Base-by-base conservation (phyloP, 2,888 invertebrate genomes). In the Oeneis ivallda region DNA sequence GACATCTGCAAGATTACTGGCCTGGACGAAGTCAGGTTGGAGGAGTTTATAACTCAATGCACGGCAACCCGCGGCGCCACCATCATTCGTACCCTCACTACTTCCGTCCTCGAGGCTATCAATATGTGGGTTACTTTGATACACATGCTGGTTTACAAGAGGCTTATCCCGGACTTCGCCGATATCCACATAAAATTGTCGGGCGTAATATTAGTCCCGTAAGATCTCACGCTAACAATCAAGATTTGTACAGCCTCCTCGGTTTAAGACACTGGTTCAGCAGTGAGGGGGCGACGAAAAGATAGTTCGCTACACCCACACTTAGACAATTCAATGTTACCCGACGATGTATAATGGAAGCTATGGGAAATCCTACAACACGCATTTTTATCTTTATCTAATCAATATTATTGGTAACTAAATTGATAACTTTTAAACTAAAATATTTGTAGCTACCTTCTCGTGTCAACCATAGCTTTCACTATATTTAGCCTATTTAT, bases 261-360 rank as follows among this genome's bases (percentile, higher is more conserved):
- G 92, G 91, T 45, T 78, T 92, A 64, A 84, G 89, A 73, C 92
- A 92, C 79, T 92, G 92, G 92, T 89, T 92, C 72, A 89, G 89
- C 75, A 87, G 85, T 73, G 90, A 91, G 81, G 87, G 86, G 64
- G 82, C 86, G 64, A 85, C 90, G 67, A 90, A 92, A 75, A 92
- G 92, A 92, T 92, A 92, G 90, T 77, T 84, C 74, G 72, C 68
- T 80, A 76, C 68, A 71, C 68, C 66, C 76, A 69, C 71, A 71
- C 72, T 78, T 84, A 87, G 84, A 85, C 79, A 87, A 88, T 82
- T 85, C 83, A 87, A 91, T 89, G 91, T 92, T 92, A 92, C 92
- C 91, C 91, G 90, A 91, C 86, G 85, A 87, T 83, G 78, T 91
- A 87, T 90, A 88, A 82, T 87, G 90, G 81, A 86, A 87, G 91